Evolutionary conservation across 2,113 vertebrate genomes (phyloP).

Genomic region (Hyla sarda): DNA sequence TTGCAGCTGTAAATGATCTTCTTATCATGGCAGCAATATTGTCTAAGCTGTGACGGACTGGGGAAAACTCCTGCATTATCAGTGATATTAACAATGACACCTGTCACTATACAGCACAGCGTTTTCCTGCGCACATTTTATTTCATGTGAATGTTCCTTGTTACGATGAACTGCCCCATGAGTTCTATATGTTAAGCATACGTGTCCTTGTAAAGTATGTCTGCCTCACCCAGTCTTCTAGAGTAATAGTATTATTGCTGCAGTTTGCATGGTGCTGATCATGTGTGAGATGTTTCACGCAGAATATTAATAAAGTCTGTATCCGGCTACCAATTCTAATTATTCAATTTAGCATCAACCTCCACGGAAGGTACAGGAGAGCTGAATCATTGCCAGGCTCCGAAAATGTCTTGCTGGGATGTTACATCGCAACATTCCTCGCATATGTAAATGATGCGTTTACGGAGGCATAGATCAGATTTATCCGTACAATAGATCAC

Average conservation of each 20-base stretch:
- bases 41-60: no score
- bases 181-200: background rate
- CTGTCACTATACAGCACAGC: background rate
- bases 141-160: background rate
- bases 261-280: background rate
- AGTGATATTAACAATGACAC: background rate
- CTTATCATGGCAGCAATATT: no score
- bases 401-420: background rate
- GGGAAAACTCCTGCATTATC: no score
- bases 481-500: slow-evolving; percentile 28
- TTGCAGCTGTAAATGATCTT: no score
- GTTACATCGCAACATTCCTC: background rate
- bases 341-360: background rate
- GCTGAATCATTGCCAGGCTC: background rate
- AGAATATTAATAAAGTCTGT: background rate
- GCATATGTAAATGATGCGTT: slow-evolving; percentile 46
- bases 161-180: background rate
- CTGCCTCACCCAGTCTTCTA: background rate
- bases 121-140: no score
- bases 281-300: background rate
- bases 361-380: background rate
- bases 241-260: background rate
- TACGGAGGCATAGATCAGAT: slow-evolving; percentile 41
- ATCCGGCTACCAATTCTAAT: background rate
- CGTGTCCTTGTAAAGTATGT: background rate